phyloP scores from a whole-genome alignment of 2,113 vertebrate genomes.

The Perca fluviatilis region DNA sequence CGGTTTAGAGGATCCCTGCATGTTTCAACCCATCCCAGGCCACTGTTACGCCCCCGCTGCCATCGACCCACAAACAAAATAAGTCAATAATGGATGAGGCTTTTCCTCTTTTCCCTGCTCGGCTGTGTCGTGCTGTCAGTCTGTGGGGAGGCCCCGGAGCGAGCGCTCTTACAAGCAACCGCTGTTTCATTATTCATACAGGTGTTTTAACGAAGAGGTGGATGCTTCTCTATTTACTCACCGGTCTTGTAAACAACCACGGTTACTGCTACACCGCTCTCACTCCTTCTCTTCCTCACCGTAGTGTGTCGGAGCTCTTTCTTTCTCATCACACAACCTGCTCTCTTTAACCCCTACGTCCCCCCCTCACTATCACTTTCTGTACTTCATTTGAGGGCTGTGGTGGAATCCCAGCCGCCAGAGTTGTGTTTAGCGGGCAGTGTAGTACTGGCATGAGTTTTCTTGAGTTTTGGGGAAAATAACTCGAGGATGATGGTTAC shows the following conservation, averaged over 20 bases:
- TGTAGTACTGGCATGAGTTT: constrained; percentile 55
- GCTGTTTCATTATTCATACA: constrained; percentile 81
- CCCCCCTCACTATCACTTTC: not conserved
- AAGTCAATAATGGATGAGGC: constrained; percentile 80
- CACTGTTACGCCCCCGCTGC: constrained; percentile 33
- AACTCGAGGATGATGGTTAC: constrained; percentile 49
- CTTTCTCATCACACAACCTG: not conserved
- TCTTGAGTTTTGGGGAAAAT: constrained; percentile 25
- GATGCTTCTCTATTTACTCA: constrained; percentile 55
- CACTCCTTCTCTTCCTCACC: not conserved
- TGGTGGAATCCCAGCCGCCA: constrained; percentile 40
- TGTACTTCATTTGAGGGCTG: not conserved
- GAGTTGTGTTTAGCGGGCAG: constrained; percentile 55
- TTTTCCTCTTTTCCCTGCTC: constrained; percentile 41
- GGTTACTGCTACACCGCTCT: constrained; percentile 15
- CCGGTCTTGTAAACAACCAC: constrained; percentile 43
- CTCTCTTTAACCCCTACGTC: not conserved
- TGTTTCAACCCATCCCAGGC: constrained; percentile 41
- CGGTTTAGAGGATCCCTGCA: constrained; percentile 21
- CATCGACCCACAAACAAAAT: constrained; percentile 61
- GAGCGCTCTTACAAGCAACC: constrained; percentile 65
- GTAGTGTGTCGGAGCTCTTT: constrained; percentile 4
- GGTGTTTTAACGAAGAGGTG: constrained; percentile 53
- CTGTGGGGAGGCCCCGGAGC: constrained; percentile 60
- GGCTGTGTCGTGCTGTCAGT: constrained; percentile 44